Conservation (phyloP, 2,113 vertebrate genomes). For the Elachura formosa region DNA sequence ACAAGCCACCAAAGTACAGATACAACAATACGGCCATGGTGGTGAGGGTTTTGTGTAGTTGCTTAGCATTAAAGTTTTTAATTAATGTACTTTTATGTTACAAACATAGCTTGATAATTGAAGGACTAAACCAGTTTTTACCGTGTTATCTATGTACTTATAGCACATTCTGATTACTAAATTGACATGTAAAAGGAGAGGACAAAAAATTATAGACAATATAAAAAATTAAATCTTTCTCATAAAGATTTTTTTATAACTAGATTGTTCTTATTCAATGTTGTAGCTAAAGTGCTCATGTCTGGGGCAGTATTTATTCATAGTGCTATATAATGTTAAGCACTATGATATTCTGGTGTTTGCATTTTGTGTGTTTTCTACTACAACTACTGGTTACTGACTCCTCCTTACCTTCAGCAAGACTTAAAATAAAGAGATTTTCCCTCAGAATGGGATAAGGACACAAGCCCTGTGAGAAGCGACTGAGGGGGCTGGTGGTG, state of each 20-base stretch:
- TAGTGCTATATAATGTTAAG: neutral
- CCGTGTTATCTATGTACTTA: neutral
- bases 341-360: neutral
- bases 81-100: neutral
- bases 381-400: neutral
- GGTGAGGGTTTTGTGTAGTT: accelerated
- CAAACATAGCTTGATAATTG: neutral
- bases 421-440: neutral
- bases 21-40: neutral
- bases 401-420: neutral
- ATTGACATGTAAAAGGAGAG: neutral
- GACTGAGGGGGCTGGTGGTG: neutral
- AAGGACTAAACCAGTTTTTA: neutral
- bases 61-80: neutral
- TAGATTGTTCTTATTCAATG: neutral
- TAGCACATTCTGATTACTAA: neutral
- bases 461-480: neutral
- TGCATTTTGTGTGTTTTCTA: neutral
- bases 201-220: neutral
- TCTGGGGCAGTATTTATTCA: neutral
- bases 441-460: neutral
- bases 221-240: neutral
- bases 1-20: neutral
- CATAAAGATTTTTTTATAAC: neutral
- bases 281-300: neutral